Evolutionary conservation across 2,113 vertebrate genomes (phyloP), one percentile per base, ranked within the genome.

Genomic region (Potamarius usumacintae): DNA sequence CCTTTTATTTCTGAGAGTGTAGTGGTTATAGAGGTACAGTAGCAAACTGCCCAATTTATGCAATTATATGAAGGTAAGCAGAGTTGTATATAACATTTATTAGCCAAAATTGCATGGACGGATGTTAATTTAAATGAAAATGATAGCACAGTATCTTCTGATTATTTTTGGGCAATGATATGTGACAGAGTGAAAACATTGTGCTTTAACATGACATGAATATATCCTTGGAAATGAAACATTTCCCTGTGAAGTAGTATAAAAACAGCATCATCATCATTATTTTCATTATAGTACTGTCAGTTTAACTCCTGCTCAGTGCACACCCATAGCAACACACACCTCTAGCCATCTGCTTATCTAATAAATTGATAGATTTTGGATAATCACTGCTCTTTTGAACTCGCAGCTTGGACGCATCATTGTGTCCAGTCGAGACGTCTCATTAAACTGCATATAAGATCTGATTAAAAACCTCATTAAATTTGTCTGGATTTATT

Each of bases 361-460:
- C 27, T 74, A 48, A 48, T 76, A 9, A 76, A 22, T 12, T 50
- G 42, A 25, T 50, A 9, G 20, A 76, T 76, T 50, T 74, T 50
- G 71, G 20, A 50, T 22, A 11, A 17, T 72, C 14, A 18, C 30
- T 72, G 30, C 6, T 50, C 50, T 53, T 78, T 6, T 53, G 74
- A 52, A 20, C 72, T 78, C 18, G 12, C 69, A n/a, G 30, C 69
- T 60, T 63, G 72, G 57, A 63, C 20, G 34, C 42, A 5, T 76
- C 84, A 76, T 15, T 0, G 7, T 42, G 30, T 62, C 57, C 84
- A 48, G 72, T 78, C 58, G 1, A 84, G 30, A 84, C 22, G 7
- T 77, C 57, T 85, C 27, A 85, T 58, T 78, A 85, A 63, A 77
- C 57, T 52, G 72, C 10, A 9, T 17, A n/a, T 7, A 50, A 25